These are phyloP conservation scores for Lydus trimaculatus DNA, from an alignment of 2,888 invertebrate genomes.

Conservation along the genomic window DNA sequence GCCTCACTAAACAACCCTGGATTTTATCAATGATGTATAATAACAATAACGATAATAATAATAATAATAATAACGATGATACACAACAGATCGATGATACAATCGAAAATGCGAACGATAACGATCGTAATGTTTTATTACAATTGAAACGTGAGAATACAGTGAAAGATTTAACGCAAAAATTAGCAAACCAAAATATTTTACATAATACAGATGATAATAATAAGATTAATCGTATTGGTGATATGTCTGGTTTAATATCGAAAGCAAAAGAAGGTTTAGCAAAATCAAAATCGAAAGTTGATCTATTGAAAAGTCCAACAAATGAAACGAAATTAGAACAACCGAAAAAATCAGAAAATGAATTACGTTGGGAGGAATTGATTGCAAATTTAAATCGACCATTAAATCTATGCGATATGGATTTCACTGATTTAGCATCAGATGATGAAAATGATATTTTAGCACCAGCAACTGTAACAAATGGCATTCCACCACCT, in stretches of 20 bases:
- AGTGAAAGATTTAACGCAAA: constrained; percentile 88
- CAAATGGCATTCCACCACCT: constrained; percentile 77
- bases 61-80: constrained; percentile 38
- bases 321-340: constrained; percentile 71
- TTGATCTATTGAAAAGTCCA: constrained; percentile 76
- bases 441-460: constrained; percentile 86
- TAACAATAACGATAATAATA: constrained; percentile 38
- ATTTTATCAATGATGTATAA: constrained; percentile 52
- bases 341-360: constrained; percentile 85
- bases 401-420: constrained; percentile 86
- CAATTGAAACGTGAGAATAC: constrained; percentile 83
- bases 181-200: constrained; percentile 75
- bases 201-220: constrained; percentile 66
- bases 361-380: constrained; percentile 96
- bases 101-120: constrained; percentile 62
- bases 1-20: constrained; percentile 57
- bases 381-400: constrained; percentile 78
- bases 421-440: constrained; percentile 94
- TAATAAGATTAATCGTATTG: constrained; percentile 70
- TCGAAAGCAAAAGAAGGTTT: constrained; percentile 89
- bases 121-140: constrained; percentile 66
- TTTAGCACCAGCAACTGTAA: constrained; percentile 68
- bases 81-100: constrained; percentile 63
- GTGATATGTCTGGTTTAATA: constrained; percentile 89
- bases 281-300: constrained; percentile 85